Evolutionary conservation across 2,888 invertebrate species (phyloP).

Genomic region (Branchellion lobata): DNA sequence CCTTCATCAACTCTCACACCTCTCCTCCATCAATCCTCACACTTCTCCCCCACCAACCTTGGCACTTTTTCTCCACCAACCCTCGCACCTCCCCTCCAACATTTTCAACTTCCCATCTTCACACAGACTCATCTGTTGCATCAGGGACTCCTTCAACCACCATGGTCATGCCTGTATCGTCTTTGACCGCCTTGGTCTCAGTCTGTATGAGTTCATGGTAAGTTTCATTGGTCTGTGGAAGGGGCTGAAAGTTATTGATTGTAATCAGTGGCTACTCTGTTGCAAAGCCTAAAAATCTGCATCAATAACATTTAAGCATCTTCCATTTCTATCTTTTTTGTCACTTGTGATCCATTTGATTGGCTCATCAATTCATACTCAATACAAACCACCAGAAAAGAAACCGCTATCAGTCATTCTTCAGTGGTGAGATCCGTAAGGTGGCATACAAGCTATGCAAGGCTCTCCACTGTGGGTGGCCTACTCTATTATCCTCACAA

Average conservation of each 20-base stretch:
- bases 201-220: conserved; percentile 64
- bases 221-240: conserved; percentile 47
- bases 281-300: not conserved
- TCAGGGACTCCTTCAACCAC: conserved; percentile 62
- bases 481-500: too few species aligned
- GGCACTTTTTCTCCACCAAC: too few species aligned
- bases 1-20: not conserved
- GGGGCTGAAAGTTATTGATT: not conserved
- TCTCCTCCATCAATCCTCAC: not conserved
- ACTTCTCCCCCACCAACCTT: too few species aligned
- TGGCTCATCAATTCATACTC: too few species aligned
- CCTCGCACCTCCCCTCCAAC: too few species aligned
- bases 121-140: not conserved
- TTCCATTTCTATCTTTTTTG: not conserved
- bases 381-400: conserved; percentile 71
- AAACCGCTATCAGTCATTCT: conserved; percentile 96
- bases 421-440: conserved; percentile 93
- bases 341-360: too few species aligned
- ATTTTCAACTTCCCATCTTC: too few species aligned
- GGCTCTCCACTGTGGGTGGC: conserved; percentile 77
- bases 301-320: not conserved
- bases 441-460: conserved; percentile 95
- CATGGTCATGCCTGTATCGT: conserved; percentile 63
- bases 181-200: conserved; percentile 62
- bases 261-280: not conserved